phyloP scores from a whole-genome alignment of 2,113 vertebrate species.

The Sigmodon hispidus region DNA sequence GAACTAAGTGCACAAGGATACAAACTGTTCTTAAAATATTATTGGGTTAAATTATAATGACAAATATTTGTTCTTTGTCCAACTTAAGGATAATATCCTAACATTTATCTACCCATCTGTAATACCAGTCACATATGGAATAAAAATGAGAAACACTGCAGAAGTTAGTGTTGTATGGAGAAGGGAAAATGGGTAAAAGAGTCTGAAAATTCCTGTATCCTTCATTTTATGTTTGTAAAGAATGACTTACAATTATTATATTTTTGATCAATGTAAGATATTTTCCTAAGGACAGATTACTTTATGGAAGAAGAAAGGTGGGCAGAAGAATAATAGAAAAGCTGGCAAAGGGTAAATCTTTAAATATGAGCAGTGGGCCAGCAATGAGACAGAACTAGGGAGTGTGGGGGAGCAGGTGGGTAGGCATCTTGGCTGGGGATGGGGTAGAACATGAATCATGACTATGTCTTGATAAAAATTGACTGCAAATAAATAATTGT shows the following conservation, averaged over 20 bases:
- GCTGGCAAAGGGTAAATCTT: slow-evolving; percentile 66
- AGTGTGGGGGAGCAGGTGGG: slow-evolving; percentile 68
- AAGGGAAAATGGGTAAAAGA: background rate
- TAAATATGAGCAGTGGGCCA: slow-evolving; percentile 72
- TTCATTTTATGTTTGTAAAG: background rate
- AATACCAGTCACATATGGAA: background rate
- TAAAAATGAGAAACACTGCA: background rate
- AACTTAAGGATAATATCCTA: background rate
- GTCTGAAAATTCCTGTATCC: background rate
- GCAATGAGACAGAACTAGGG: slow-evolving; percentile 60
- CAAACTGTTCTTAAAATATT: background rate
- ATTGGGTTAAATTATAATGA: background rate
- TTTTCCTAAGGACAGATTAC: slow-evolving; percentile 21
- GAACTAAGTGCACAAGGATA: background rate
- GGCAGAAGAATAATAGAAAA: slow-evolving; percentile 62
- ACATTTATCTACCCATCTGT: background rate
- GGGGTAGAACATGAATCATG: slow-evolving; percentile 68
- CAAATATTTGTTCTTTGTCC: background rate
- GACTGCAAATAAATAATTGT: slow-evolving; percentile 76
- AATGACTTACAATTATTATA: background rate
- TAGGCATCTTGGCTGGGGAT: slow-evolving; percentile 65
- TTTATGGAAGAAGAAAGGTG: slow-evolving; percentile 58
- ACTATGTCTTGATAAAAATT: slow-evolving; percentile 70
- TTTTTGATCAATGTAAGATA: slow-evolving; percentile 46
- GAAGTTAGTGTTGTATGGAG: no score